These are phyloP conservation scores for Nephrotoma guestfalica DNA, from an alignment of 2,888 invertebrate species.

Conservation along the genomic window DNA sequence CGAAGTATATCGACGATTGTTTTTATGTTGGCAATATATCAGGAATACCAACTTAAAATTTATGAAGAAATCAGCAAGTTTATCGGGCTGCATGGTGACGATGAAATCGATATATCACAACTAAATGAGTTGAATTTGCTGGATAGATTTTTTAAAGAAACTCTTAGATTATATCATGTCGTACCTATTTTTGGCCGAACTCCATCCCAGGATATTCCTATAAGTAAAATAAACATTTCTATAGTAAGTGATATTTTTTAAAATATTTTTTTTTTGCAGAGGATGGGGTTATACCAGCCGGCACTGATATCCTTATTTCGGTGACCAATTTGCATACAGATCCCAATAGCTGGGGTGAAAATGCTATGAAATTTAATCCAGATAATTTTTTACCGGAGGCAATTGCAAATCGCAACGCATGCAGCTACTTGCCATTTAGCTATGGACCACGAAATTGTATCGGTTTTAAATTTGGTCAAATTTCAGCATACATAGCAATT, in stretches of 20 bases:
- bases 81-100: not conserved
- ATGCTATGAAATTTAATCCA: not conserved
- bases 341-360: not conserved
- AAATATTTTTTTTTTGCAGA: not conserved
- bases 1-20: not conserved
- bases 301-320: not conserved
- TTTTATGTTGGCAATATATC: not conserved
- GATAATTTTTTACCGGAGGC: not conserved
- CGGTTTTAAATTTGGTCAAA: no score
- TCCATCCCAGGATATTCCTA: no score
- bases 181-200: not conserved
- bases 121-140: not conserved
- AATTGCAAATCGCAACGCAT: no score
- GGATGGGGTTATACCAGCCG: not conserved
- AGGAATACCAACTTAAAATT: not conserved
- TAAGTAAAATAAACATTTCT: no score
- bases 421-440: no score
- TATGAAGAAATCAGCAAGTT: not conserved
- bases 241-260: no score
- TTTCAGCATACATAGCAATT: no score
- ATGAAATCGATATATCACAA: not conserved
- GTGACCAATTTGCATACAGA: not conserved
- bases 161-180: not conserved
- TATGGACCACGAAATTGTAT: no score
- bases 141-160: not conserved